Evolutionary conservation across 2,797 vertebrate species (phyloP).

Genomic region (Phyllotis vaccarum): DNA sequence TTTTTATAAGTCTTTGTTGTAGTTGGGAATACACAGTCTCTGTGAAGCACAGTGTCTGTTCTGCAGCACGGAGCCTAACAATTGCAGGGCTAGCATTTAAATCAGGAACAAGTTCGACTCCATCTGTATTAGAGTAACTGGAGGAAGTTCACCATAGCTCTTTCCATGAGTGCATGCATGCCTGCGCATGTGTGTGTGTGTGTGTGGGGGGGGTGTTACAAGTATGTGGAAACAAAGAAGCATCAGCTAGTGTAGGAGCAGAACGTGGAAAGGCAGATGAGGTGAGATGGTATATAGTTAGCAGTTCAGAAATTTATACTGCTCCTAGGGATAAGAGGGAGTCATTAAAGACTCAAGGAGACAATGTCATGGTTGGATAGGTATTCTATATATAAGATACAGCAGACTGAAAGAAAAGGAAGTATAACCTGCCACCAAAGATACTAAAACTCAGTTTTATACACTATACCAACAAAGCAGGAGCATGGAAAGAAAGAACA

Average conservation of each 20-base stretch:
- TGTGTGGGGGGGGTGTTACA: background rate
- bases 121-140: background rate
- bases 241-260: background rate
- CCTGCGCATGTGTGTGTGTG: background rate
- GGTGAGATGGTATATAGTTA: background rate
- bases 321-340: background rate
- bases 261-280: background rate
- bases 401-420: background rate
- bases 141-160: background rate
- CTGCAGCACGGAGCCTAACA: background rate
- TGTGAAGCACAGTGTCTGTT: background rate
- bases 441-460: background rate
- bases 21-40: background rate
- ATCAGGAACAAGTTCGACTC: background rate
- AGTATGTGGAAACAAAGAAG: background rate
- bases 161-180: background rate
- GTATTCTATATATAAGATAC: background rate
- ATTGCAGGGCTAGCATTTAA: background rate
- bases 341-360: background rate
- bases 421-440: background rate
- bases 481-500: background rate
- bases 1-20: background rate
- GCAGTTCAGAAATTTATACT: background rate
- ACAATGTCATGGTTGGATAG: background rate
- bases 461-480: background rate